Base-by-base conservation (phyloP, 2,888 invertebrate species). In the Rugalucina vietnamica region DNA sequence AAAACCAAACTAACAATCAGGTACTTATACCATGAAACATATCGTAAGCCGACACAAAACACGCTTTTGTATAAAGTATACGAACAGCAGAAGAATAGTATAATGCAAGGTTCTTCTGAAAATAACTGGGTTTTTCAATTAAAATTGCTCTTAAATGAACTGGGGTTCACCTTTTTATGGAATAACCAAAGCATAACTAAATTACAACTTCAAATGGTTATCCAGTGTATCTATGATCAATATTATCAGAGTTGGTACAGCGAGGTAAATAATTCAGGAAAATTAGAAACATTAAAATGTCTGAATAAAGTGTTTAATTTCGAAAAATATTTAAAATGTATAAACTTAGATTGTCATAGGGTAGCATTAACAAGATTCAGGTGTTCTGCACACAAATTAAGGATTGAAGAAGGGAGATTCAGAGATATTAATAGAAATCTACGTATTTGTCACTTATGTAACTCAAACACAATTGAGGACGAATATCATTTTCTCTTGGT, bases 401-500 rank as follows among this genome's bases (percentile, higher is more conserved):
- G 27, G n/a, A 80, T 80, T 27, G 70, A 80, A 43, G 49, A 27
- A 54, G 80, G 80, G 14, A 36, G 80, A 75, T 34, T 36, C 34
- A 49, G 54, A 32, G 37, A 75, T 70, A 75, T 50, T 27, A 50
- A 27, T 18, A 74, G 80, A 75, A 69, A 70, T 21, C 34, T 75
- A 32, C n/a, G 80, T 50, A 50, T 29, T 29, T 72, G 65, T 43
- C 36, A 37, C 1, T 54, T 49, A 10, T 80, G 80, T 80, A 60
- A 80, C 37, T 43, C 54, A 50, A 34, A 70, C 14, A 1, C 21
- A 18, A 54, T 80, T 49, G 60, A 74, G 24, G 72, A 80, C 36
- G 70, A 80, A 34, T 70, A 70, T 21, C 75, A 70, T 54, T 80
- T 80, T 49, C 24, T 80, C 24, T 27, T 75, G 18, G 27, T 80